phyloP scores from a whole-genome alignment of 2,797 vertebrate genomes.

The Phoebastria nigripes region DNA sequence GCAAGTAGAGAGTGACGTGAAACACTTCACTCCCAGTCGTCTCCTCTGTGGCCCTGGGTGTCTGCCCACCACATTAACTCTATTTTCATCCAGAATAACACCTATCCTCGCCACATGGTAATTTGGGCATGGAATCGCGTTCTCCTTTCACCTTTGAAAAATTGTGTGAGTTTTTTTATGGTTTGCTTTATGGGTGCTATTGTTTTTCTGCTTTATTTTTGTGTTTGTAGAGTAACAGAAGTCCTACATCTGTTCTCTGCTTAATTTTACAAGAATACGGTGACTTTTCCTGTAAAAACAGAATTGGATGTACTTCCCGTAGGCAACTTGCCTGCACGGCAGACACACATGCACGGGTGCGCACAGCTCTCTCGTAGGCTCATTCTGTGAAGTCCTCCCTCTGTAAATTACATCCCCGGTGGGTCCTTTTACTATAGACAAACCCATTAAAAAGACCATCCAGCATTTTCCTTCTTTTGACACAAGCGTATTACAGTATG shows the following conservation, averaged over 20 bases:
- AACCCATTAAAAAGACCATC: slow-evolving; percentile 14
- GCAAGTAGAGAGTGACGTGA: not conserved
- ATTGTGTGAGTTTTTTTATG: not conserved
- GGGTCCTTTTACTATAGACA: not conserved
- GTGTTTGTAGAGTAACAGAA: not conserved
- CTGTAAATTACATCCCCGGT: not conserved
- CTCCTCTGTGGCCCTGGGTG: not conserved
- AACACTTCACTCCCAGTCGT: not conserved
- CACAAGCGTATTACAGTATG: not conserved
- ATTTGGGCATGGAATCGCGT: not conserved
- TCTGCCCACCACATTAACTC: not conserved
- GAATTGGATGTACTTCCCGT: not conserved
- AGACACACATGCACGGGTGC: accelerated
- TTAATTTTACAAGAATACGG: not conserved
- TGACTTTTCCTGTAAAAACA: not conserved
- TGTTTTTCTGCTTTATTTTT: not conserved
- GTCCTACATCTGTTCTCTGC: not conserved
- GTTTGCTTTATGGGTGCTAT: not conserved
- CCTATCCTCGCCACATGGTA: not conserved
- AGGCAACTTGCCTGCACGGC: not conserved
- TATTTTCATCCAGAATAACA: not conserved
- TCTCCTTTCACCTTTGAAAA: not conserved
- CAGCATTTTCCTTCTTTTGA: slow-evolving; percentile 31
- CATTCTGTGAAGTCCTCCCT: not conserved
- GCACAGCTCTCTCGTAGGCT: not conserved